These are phyloP conservation scores for Podocnemis expansa DNA, from an alignment of 2,113 vertebrate species.

Conservation along the genomic window DNA sequence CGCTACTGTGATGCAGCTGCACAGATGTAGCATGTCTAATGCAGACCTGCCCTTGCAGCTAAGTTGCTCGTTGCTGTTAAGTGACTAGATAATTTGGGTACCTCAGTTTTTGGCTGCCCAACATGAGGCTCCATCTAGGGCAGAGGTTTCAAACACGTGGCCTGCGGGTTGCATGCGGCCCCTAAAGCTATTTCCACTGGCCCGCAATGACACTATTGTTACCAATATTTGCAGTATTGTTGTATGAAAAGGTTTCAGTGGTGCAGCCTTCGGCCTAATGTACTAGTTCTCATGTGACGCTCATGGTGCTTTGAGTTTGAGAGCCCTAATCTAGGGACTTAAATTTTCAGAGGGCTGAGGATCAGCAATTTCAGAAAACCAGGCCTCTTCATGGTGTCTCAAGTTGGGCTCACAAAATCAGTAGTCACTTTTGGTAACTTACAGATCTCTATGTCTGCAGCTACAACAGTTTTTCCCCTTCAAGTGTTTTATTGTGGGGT, in stretches of 20 bases:
- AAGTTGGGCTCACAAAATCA: accelerated
- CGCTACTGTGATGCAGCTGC: no score
- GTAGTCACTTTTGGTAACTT: not conserved
- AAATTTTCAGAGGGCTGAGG: not conserved
- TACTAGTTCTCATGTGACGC: no score
- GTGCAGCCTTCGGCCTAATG: no score
- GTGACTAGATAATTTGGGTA: not conserved
- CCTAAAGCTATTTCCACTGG: no score
- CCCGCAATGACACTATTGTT: no score
- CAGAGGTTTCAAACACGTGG: no score
- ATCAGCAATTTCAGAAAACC: not conserved
- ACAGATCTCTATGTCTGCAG: not conserved
- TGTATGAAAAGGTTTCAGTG: no score
- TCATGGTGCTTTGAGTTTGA: no score
- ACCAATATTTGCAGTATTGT: no score
- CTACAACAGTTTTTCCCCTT: not conserved
- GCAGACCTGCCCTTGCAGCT: not conserved
- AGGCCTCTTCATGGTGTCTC: not conserved
- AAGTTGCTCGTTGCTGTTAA: not conserved
- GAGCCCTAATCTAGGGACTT: no score
- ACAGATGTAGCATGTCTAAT: no score
- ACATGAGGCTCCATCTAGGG: accelerated
- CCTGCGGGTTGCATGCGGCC: no score
- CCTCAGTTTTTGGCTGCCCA: not conserved
- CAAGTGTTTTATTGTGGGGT: not conserved